These are phyloP conservation scores for Acropora yongei DNA, from an alignment of 64 coral and sea anemone genomes.

Conservation along the genomic window DNA sequence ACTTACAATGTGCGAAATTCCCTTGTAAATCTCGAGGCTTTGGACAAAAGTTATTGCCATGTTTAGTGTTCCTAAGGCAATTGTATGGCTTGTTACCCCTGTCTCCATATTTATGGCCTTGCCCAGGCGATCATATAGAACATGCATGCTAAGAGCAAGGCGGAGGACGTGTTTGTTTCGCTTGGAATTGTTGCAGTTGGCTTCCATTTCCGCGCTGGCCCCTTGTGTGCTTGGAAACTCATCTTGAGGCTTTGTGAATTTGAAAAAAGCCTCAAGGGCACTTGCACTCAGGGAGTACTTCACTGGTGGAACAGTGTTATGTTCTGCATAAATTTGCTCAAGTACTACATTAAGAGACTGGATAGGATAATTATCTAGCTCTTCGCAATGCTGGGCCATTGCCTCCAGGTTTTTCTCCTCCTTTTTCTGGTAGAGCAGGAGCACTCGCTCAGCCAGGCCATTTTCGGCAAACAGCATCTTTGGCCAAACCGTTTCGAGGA, in stretches of 20 bases:
- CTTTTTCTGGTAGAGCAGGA: no score
- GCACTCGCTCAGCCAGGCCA: no score
- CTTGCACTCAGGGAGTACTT: no score
- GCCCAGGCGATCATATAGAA: constrained; percentile 31
- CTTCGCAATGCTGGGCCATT: neutral
- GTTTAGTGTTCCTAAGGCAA: neutral
- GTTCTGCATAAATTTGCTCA: neutral
- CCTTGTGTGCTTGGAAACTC: no score
- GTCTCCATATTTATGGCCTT: constrained; percentile 37
- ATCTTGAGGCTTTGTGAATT: no score
- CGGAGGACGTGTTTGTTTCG: constrained; percentile 45
- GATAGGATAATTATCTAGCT: neutral
- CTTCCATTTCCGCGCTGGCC: no score
- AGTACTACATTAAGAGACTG: neutral
- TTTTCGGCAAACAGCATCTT: no score
- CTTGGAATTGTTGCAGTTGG: neutral
- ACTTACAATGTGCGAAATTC: neutral
- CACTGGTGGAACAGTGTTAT: neutral
- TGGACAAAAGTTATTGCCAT: neutral
- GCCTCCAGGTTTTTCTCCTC: neutral
- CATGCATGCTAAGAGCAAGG: constrained; percentile 41
- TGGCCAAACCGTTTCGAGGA: no score
- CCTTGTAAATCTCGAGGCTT: neutral
- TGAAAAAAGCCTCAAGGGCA: no score
- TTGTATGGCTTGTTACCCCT: neutral